Conservation (phyloP, 2,888 invertebrate genomes). For the Pristionchus japonicus region DNA sequence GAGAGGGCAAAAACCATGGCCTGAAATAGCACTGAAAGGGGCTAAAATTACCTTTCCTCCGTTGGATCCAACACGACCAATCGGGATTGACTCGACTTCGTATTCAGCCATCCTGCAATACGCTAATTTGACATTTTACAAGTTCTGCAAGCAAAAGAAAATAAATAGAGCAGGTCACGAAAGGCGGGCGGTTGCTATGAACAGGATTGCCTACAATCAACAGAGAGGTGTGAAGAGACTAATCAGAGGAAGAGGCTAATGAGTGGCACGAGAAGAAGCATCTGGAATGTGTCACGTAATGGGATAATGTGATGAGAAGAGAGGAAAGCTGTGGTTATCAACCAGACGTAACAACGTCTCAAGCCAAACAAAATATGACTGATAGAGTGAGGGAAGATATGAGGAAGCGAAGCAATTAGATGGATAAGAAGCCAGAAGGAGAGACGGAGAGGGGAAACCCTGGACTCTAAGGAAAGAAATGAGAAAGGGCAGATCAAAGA, state of each 20-base stretch:
- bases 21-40: background rate
- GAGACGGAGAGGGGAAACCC: background rate
- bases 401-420: constrained; percentile 20
- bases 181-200: background rate
- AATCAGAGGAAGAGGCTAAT: constrained; percentile 33
- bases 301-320: background rate
- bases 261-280: background rate
- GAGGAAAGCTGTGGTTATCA: background rate
- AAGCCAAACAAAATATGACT: background rate
- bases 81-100: background rate
- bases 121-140: background rate
- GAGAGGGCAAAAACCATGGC: background rate
- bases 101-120: background rate
- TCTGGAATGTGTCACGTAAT: background rate
- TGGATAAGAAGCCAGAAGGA: background rate
- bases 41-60: constrained; percentile 13
- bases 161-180: background rate
- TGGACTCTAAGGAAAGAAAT: background rate
- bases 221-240: background rate
- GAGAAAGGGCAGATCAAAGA: background rate
- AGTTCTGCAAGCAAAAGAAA: background rate
- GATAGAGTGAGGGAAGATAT: background rate
- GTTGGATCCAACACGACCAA: background rate
- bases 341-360: background rate
- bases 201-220: background rate